Conservation (phyloP, 37 sponge, comb jelly and placozoan genomes). For the Theonella swinhoei region DNA sequence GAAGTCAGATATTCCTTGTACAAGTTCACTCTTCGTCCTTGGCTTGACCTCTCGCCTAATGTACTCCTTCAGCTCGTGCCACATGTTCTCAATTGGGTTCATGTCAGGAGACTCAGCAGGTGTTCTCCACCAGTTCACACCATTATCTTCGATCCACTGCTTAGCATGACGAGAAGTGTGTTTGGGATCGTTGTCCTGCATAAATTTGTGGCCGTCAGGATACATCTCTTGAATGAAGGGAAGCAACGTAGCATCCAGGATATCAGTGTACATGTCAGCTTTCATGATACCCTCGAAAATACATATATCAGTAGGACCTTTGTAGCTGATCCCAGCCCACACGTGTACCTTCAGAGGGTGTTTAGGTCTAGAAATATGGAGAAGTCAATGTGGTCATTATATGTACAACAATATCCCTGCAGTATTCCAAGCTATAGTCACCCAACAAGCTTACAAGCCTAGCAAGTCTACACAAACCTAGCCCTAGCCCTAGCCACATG, state of each 20-base stretch:
- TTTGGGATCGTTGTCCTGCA: no score
- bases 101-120: constrained; percentile 32
- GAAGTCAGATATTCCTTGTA: constrained; percentile 18
- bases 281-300: constrained; percentile 46
- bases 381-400: no score
- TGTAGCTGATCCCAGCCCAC: constrained; percentile 32
- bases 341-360: constrained; percentile 46
- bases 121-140: constrained; percentile 35
- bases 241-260: constrained; percentile 6
- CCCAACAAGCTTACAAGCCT: no score
- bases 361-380: no score
- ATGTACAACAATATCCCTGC: no score
- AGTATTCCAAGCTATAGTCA: no score
- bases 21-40: constrained; percentile 18
- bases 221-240: constrained; percentile 22
- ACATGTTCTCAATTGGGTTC: constrained; percentile 41
- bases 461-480: no score
- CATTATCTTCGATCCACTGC: background rate
- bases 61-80: no score
- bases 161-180: constrained; percentile 4
- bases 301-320: constrained; percentile 20
- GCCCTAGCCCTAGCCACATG: no score
- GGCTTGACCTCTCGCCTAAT: constrained; percentile 42
- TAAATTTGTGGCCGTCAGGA: constrained; percentile 19
- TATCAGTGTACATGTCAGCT: constrained; percentile 9